Base-by-base conservation (phyloP, 2,797 vertebrate species). In the Xenops minutus region DNA sequence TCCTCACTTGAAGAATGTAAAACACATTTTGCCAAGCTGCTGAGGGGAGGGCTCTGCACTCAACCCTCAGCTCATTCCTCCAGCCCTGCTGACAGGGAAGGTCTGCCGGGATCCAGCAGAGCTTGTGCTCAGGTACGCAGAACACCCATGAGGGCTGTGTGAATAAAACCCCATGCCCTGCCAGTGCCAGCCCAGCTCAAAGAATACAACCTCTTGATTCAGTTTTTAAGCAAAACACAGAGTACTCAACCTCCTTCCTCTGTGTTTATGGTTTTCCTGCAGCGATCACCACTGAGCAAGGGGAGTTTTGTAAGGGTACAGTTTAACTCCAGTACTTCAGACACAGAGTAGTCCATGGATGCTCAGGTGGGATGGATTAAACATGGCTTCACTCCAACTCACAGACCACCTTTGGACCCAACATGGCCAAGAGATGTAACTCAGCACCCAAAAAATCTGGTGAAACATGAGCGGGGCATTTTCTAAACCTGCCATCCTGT, bases 21-120 rank as follows among this genome's bases (percentile, higher is more conserved):
- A 93, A 30, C 68, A 39, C 72, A 77, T 87, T 89, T 61, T 74
- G 78, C 32, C 51, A 58, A 41, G 82, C 76, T 81, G 81, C 79
- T 55, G 15, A 30, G 72, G 49, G 24, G 22, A 87, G 32, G 48
- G 74, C 67, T 68, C 20, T 61, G 72, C 85, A 5, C 49, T 62
- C 12, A 41, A 66, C 51, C 86, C 36, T 15, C 7, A 44, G 64
- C 77, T 52, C 36, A 41, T 39, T 85, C 49, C 59, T 61, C 51
- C n/a, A n/a, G 3, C 34, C 54, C 79, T 74, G 3, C 55, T 1
- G 4, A 90, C 87, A 54, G 43, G n/a, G 54, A 61, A 85, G 88
- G 69, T 7, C 61, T 36, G 1, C 0, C 0, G 43, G 36, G 63
- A 93, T 43, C 51, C 67, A 61, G 32, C 59, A 76, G 44, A 24